These are phyloP conservation scores for Ichneumoninae sp. DNA, from an alignment of 2,888 invertebrate genomes.

Conservation along the genomic window DNA sequence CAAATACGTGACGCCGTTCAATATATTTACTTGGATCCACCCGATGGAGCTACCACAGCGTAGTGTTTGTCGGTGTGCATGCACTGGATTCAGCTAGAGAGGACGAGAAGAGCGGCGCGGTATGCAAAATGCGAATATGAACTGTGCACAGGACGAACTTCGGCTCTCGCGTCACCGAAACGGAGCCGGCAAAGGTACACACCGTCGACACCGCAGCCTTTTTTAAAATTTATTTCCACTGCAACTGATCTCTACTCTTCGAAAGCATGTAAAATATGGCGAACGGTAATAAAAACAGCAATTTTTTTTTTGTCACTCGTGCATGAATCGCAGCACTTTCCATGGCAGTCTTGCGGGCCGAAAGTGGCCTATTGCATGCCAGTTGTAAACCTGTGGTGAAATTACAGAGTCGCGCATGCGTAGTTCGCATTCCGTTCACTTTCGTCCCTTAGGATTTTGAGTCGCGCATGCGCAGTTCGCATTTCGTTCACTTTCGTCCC, in stretches of 20 bases:
- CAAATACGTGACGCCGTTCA: slow-evolving; percentile 16
- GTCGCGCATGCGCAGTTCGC: too few species aligned
- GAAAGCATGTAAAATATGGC: too few species aligned
- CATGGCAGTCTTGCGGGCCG: too few species aligned
- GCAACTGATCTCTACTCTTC: neutral
- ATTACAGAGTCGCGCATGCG: too few species aligned
- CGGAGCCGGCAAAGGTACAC: neutral
- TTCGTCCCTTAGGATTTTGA: too few species aligned
- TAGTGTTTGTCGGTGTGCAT: neutral
- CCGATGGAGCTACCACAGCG: neutral
- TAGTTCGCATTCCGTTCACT: too few species aligned
- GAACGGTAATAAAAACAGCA: neutral
- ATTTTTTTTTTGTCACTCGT: neutral
- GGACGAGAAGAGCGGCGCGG: neutral
- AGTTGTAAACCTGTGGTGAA: too few species aligned
- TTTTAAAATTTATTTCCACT: neutral
- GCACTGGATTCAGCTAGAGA: neutral
- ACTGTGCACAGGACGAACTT: neutral
- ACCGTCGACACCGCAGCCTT: neutral
- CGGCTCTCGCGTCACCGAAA: neutral
- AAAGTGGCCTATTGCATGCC: too few species aligned
- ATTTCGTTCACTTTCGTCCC: too few species aligned
- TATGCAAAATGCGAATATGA: too few species aligned
- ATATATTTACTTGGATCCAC: slow-evolving; percentile 6
- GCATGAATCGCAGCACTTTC: too few species aligned